A percentile compares a stretch with the other conserved stretches of the same genome.
phyloP scores from a whole-genome alignment of 2,888 invertebrate species.

The Pseudanteris insignis region DNA sequence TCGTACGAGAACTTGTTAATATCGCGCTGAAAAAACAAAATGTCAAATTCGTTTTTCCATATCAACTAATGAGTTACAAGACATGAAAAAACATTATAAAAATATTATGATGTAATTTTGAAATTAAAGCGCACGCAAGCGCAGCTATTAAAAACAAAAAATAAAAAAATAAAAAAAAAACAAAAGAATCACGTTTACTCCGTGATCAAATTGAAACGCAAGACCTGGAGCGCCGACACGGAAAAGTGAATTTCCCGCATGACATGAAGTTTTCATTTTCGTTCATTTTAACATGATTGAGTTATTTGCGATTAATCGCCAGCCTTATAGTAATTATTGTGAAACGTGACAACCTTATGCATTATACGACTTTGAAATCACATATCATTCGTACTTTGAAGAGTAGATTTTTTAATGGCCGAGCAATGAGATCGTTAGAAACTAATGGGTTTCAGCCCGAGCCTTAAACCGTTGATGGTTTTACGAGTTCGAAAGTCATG shows the following conservation, averaged over 20 bases:
- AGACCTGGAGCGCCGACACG: slow-evolving; percentile 25
- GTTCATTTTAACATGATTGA: slow-evolving; percentile 27
- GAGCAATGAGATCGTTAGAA: slow-evolving; percentile 29
- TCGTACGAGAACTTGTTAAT: too few relatives aligned
- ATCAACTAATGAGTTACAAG: too few relatives aligned
- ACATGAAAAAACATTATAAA: too few relatives aligned
- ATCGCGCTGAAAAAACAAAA: too few relatives aligned
- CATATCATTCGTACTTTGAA: slow-evolving; percentile 41
- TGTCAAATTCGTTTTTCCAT: too few relatives aligned
- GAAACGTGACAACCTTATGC: slow-evolving; percentile 40
- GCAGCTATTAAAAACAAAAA: too few relatives aligned
- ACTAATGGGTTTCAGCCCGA: slow-evolving; percentile 34
- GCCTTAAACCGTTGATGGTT: slow-evolving; percentile 25
- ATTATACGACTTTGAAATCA: slow-evolving; percentile 40
- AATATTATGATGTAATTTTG: too few relatives aligned
- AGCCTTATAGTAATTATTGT: slow-evolving; percentile 46
- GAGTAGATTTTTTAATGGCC: slow-evolving; percentile 38
- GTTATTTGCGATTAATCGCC: slow-evolving; percentile 37
- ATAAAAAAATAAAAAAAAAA: too few relatives aligned
- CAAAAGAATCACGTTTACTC: too few relatives aligned
- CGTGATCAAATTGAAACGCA: not conserved
- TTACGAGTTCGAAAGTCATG: slow-evolving; percentile 56
- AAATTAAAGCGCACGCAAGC: too few relatives aligned
- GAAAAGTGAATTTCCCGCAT: slow-evolving; percentile 22
- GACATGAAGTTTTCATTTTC: slow-evolving; percentile 2